Percentiles rank a stretch among this genome's conserved stretches.
phyloP scores from a whole-genome alignment of 1,140 invertebrate species.

The Drosophila ficusphila region DNA sequence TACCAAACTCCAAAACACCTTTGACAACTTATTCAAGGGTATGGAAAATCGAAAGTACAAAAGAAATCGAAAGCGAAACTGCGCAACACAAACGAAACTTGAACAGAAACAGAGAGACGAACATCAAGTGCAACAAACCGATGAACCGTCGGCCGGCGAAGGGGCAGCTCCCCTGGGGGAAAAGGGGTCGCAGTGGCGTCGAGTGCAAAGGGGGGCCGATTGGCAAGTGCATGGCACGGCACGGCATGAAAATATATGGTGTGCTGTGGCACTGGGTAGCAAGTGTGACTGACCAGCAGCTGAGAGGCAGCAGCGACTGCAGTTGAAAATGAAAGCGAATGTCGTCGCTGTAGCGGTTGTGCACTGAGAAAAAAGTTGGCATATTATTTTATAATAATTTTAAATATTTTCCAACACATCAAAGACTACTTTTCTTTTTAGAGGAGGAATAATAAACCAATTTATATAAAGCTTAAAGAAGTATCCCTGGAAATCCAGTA shows the following conservation, averaged over 20 bases:
- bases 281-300: slow-evolving; percentile 68
- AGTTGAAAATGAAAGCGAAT: slow-evolving; percentile 75
- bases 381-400: background rate
- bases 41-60: slow-evolving; percentile 73
- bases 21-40: slow-evolving; percentile 61
- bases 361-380: background rate
- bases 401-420: background rate
- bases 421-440: no score
- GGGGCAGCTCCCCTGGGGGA: background rate
- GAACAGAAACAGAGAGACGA: slow-evolving; percentile 27
- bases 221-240: slow-evolving; percentile 57
- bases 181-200: background rate
- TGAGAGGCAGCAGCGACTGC: slow-evolving; percentile 38
- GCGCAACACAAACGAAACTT: slow-evolving; percentile 32
- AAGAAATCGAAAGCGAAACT: slow-evolving; percentile 77
- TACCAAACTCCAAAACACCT: slow-evolving; percentile 22
- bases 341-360: slow-evolving; percentile 48
- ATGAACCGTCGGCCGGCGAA: slow-evolving; percentile 44
- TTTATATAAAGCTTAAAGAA: no score
- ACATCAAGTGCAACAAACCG: slow-evolving; percentile 76
- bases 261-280: slow-evolving; percentile 47
- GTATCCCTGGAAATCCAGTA: no score
- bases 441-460: no score
- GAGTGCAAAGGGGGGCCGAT: slow-evolving; percentile 22
- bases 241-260: slow-evolving; percentile 47